These are phyloP conservation scores for Lampropteryx suffumata DNA, from an alignment of 2,888 invertebrate species.

Conservation along the genomic window DNA sequence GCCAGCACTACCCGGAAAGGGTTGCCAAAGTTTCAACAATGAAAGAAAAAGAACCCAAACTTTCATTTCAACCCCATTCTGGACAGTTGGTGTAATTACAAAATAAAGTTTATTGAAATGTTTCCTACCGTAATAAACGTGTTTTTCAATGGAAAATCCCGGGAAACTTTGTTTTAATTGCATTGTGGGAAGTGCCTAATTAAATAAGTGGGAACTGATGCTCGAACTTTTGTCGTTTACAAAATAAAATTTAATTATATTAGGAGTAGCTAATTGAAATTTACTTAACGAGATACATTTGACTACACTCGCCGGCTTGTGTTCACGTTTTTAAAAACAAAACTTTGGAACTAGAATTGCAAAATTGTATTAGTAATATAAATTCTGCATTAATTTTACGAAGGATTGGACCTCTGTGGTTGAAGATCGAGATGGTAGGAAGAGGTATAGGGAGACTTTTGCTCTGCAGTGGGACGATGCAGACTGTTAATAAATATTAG, in stretches of 20 bases:
- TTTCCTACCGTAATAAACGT: slow-evolving; percentile 29
- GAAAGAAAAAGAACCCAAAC: slow-evolving; percentile 28
- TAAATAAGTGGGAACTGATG: slow-evolving; percentile 17
- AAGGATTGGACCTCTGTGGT: no score
- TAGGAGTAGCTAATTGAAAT: no score
- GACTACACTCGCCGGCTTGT: no score
- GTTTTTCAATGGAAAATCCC: slow-evolving; percentile 28
- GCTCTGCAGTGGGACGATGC: no score
- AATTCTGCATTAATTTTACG: no score
- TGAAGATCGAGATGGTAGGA: no score
- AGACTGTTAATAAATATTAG: no score
- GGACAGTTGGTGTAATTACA: slow-evolving; percentile 32
- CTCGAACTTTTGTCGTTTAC: slow-evolving; percentile 11
- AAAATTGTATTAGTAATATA: no score
- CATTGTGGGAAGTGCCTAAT: slow-evolving; percentile 17
- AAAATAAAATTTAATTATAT: slow-evolving; percentile 3
- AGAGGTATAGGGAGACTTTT: no score
- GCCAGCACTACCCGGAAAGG: slow-evolving; percentile 15
- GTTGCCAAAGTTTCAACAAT: slow-evolving; percentile 29
- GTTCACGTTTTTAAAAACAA: no score
- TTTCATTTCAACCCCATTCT: slow-evolving; percentile 29
- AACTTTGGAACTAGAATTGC: no score
- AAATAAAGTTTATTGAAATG: slow-evolving; percentile 32
- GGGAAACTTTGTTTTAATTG: slow-evolving; percentile 22
- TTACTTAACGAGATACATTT: no score